phyloP scores from a whole-genome alignment of 2,888 invertebrate genomes.

The Hartigia nigra region DNA sequence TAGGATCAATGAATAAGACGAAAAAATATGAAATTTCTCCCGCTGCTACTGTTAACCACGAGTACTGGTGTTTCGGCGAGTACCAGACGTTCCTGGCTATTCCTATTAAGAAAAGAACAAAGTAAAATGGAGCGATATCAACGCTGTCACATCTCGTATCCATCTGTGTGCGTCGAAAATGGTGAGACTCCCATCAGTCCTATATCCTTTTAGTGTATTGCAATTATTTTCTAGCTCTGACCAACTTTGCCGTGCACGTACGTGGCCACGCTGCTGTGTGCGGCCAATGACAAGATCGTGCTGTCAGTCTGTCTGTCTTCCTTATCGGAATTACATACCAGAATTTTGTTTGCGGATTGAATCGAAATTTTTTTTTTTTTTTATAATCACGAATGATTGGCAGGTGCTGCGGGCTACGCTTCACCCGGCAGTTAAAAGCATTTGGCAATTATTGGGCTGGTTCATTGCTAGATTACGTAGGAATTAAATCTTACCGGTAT shows the following conservation, averaged over 20 bases:
- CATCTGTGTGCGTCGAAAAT: conserved; percentile 64
- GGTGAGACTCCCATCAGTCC: conserved; percentile 65
- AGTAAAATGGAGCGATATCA: conserved; percentile 57
- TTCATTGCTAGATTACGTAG: conserved; percentile 51
- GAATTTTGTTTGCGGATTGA: conserved; percentile 34
- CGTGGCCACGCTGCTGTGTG: conserved; percentile 53
- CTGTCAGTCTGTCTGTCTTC: conserved; percentile 45
- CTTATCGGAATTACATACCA: conserved; percentile 51
- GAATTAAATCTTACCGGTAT: conserved; percentile 39
- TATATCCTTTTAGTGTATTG: conserved; percentile 55
- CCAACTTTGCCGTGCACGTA: conserved; percentile 57
- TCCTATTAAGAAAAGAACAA: neutral
- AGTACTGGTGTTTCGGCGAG: conserved; percentile 10
- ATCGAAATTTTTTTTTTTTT: conserved; percentile 45
- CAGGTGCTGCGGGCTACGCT: conserved; percentile 62
- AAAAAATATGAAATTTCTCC: neutral
- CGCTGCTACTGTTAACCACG: neutral
- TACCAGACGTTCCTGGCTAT: neutral
- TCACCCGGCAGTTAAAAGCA: conserved; percentile 56
- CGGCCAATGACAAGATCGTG: conserved; percentile 18
- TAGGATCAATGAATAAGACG: neutral
- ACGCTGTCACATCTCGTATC: conserved; percentile 64
- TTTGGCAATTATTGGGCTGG: conserved; percentile 57
- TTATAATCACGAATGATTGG: conserved; percentile 50
- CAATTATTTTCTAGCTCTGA: conserved; percentile 63